Conservation (phyloP, 2,797 vertebrate genomes). For the Chelonia mydas region DNA sequence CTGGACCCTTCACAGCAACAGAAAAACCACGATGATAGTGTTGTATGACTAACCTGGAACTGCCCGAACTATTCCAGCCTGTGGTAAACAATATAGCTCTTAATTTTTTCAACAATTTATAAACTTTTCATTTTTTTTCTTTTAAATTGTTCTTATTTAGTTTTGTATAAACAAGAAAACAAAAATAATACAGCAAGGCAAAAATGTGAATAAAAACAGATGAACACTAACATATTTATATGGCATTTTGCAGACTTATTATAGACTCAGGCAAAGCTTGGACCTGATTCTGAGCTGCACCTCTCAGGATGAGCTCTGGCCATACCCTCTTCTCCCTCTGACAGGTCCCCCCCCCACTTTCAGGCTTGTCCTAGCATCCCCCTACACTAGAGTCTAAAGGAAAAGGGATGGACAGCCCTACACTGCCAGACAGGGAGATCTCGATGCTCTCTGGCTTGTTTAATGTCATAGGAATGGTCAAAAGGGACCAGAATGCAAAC, state of each 20-base stretch:
- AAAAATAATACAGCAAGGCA: slow-evolving; percentile 57
- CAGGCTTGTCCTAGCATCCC: neutral
- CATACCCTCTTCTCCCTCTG: slow-evolving; percentile 7
- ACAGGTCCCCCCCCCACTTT: neutral
- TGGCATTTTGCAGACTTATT: slow-evolving; percentile 64
- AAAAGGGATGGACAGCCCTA: neutral
- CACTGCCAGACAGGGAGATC: neutral
- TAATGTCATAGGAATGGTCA: neutral
- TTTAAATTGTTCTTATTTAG: slow-evolving; percentile 47
- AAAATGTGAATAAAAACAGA: slow-evolving; percentile 73
- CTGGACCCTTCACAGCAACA: neutral
- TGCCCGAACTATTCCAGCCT: slow-evolving; percentile 16
- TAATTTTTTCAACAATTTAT: slow-evolving; percentile 62
- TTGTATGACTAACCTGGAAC: slow-evolving; percentile 8
- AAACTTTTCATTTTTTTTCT: slow-evolving; percentile 1
- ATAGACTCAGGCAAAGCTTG: slow-evolving; percentile 70
- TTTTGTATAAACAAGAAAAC: slow-evolving; percentile 68
- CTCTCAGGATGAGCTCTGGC: neutral
- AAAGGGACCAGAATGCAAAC: fast-evolving
- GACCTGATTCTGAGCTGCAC: slow-evolving; percentile 21
- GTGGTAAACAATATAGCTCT: slow-evolving; percentile 37
- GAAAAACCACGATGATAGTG: slow-evolving; percentile 9
- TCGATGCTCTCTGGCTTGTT: neutral
- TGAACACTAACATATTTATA: slow-evolving; percentile 65
- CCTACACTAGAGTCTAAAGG: neutral